Base-by-base conservation (phyloP, 2,797 vertebrate species). In the Ataeniobius toweri region DNA sequence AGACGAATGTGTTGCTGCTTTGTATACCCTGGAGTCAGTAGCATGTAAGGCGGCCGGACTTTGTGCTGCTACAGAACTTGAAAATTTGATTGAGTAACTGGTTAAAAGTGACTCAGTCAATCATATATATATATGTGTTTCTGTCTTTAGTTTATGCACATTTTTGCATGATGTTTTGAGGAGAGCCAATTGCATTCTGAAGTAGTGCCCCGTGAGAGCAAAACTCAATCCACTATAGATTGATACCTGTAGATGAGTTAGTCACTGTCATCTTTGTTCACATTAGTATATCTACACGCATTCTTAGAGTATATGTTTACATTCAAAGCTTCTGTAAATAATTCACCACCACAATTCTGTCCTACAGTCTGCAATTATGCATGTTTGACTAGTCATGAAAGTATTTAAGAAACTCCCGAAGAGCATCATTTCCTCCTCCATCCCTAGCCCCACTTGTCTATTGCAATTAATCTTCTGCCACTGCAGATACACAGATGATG, bases 101-200 rank as follows among this genome's bases (percentile, higher is more conserved):
- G 88, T 91, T 81, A 83, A 84, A 83, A 80, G 85, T 87, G 84
- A 85, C 63, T n/a, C 70, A 73, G 76, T 79, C 85, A 83, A 85
- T 50, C 88, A 36, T 3, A 88, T 92, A 91, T 92, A 91, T 91
- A 91, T 20, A 4, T 92, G 89, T 86, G 85, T 84, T 87, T 80
- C 74, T 75, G 87, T 92, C 91, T 91, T 91, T 75, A 77, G 89
- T 93, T 93, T 92, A 86, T 88, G 88, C 83, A 87, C 80, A 89
- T 90, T 91, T 92, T 89, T 92, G 75, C 86, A 41, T 56, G 81
- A 75, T 75, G 81, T 77, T 82, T 83, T 84, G 82, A 84, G 71
- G 68, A 71, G 80, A 74, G 83, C 87, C 92, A 90, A 88, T 81
- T 80, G 87, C 79, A 80, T 92, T 92, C 83, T 89, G 80, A 81